Evolutionary conservation across 2,888 invertebrate genomes (phyloP), one percentile per base, ranked within the genome.

Genomic region (Hydraecia micacea): DNA sequence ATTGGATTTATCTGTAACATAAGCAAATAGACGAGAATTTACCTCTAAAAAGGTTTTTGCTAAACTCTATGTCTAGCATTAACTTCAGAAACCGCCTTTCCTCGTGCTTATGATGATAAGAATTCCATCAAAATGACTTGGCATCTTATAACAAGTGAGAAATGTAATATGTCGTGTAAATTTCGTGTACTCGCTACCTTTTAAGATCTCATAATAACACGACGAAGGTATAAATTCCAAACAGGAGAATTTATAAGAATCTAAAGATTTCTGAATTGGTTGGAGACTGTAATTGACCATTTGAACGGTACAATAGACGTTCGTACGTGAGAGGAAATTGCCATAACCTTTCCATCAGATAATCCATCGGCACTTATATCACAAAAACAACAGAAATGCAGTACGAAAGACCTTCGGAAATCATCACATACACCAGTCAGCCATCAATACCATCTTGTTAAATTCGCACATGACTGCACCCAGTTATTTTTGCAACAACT

Each of bases 381-480:
- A 32, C 9, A 60, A 65, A 75, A 13, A 7, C 25, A 36, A 55
- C 36, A 39, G 0, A 63, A 42, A 36, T 52, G 28, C 66, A 28
- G 13, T 32, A 42, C 4, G 39, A 32, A 46, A 46, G 25, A 67
- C 18, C 60, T 42, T 77, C 60, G 39, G 32, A 70, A 65, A 42
- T 55, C 52, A 52, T 25, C 70, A 76, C 52, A 46, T 46, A 46
- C 36, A 49, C 32, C 58, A 58, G 52, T 36, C n/a, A 15, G 15
- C 49, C 39, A 73, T 84, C 68, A 80, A 70, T 58, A 73, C 15
- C 3, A 42, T 49, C 77, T 77, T 75, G 77, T 84, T 81, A 84
- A 69, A 85, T 83, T 77, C 73, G 52, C 74, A 79, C 84, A 86
- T 81, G 86, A 73, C 72, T 80, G 75, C 74, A 42, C 8, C 42